Conservation (phyloP, 2,797 vertebrate species). For the Corythornis leucogaster region DNA sequence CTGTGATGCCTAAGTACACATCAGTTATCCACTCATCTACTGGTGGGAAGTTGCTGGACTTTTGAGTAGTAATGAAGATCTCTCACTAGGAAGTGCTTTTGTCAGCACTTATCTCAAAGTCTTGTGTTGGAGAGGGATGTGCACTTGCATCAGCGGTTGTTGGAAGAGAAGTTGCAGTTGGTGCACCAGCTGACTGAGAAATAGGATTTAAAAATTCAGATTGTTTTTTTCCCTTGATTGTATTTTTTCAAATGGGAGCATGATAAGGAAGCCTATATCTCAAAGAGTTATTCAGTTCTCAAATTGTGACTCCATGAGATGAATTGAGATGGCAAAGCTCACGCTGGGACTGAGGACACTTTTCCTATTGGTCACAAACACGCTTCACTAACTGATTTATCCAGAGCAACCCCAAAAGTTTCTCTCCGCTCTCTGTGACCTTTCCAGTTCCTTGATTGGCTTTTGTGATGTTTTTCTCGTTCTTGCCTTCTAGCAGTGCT, state of each 20-base stretch:
- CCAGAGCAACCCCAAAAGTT: background rate
- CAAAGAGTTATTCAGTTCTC: background rate
- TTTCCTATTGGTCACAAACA: background rate
- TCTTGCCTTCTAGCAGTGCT: background rate
- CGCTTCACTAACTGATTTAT: background rate
- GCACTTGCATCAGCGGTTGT: rapidly evolving
- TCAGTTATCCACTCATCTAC: background rate
- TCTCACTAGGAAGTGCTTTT: background rate
- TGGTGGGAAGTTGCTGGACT: slow-evolving; percentile 12
- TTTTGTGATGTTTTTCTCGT: background rate
- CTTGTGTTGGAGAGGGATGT: background rate
- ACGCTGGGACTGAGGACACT: background rate
- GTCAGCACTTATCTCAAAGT: background rate
- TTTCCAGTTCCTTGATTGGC: background rate
- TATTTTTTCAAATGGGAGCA: background rate
- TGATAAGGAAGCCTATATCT: background rate
- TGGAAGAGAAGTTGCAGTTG: background rate
- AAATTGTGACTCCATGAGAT: background rate
- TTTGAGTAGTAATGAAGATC: background rate
- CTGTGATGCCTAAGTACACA: background rate
- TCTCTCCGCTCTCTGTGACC: background rate
- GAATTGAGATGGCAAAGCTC: background rate
- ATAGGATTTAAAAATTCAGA: background rate
- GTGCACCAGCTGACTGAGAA: background rate
- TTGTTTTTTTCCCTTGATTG: background rate